Evolutionary conservation across 2,113 vertebrate genomes (phyloP).

Genomic region (Pelobates fuscus): DNA sequence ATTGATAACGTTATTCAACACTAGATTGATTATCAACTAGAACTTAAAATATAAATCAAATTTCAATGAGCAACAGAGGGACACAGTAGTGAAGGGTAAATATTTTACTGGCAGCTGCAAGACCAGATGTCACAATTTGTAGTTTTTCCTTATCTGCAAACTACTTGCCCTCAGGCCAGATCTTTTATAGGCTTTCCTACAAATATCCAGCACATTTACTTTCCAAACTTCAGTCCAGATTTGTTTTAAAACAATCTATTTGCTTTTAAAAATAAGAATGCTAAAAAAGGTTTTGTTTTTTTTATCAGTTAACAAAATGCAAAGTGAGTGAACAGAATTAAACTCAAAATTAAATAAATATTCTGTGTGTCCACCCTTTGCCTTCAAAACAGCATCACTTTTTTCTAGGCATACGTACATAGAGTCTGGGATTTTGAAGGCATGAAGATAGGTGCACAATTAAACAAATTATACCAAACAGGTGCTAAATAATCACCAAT

Average conservation of each 20-base stretch:
- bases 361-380: too few relatives aligned
- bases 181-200: not conserved
- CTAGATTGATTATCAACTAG: not conserved
- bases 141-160: constrained; percentile 10
- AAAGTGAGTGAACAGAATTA: too few relatives aligned
- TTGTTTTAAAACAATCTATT: too few relatives aligned
- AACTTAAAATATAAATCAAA: constrained; percentile 8
- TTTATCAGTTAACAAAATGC: too few relatives aligned
- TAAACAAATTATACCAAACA: too few relatives aligned
- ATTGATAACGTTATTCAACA: constrained; percentile 12
- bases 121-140: constrained; percentile 46
- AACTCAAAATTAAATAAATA: too few relatives aligned
- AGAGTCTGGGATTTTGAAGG: too few relatives aligned
- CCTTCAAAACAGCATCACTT: too few relatives aligned
- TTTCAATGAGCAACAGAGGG: constrained; percentile 11
- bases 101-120: constrained; percentile 35
- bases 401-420: too few relatives aligned
- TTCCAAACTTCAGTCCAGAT: not conserved
- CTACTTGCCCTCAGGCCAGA: constrained; percentile 25
- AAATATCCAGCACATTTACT: constrained; percentile 1
- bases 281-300: too few relatives aligned
- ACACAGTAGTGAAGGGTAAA: constrained; percentile 25
- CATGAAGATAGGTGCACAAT: too few relatives aligned
- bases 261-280: not conserved
- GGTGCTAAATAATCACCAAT: too few relatives aligned